These are phyloP conservation scores for Masticophis lateralis DNA, from an alignment of 2,797 vertebrate species.

Conservation along the genomic window DNA sequence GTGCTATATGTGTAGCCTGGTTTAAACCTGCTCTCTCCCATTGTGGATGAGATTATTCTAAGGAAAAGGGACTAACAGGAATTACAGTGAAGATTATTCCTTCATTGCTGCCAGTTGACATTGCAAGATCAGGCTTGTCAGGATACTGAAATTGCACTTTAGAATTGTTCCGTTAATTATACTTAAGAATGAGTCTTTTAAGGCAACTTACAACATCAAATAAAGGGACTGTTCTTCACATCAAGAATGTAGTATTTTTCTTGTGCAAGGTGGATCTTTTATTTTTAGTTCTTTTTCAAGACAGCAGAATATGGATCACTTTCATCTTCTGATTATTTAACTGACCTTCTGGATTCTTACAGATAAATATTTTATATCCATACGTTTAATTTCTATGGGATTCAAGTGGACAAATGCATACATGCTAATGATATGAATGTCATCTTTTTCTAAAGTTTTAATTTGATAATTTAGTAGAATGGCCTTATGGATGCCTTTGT, in stretches of 20 bases:
- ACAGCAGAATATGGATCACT: slow-evolving; percentile 34
- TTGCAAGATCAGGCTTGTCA: not conserved
- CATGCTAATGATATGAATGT: not conserved
- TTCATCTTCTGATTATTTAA: slow-evolving; percentile 33
- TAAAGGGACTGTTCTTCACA: not conserved
- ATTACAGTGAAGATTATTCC: not conserved
- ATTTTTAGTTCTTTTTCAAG: slow-evolving; percentile 26
- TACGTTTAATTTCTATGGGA: not conserved
- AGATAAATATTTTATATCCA: slow-evolving; percentile 4
- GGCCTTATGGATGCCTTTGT: not conserved
- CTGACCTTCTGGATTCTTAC: not conserved
- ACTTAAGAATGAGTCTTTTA: slow-evolving; percentile 28
- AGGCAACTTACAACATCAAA: slow-evolving; percentile 46
- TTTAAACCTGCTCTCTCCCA: not conserved
- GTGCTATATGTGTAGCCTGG: not conserved
- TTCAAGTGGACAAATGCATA: not conserved
- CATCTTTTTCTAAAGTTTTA: not conserved
- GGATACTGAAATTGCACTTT: not conserved
- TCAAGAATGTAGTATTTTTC: not conserved
- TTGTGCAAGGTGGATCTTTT: slow-evolving; percentile 41
- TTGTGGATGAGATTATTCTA: not conserved
- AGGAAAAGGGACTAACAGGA: not conserved
- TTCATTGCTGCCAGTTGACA: not conserved
- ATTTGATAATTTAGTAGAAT: not conserved
- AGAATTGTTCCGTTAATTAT: not conserved